Evolutionary conservation across 2,113 vertebrate species (phyloP).

Genomic region (Mixornis gularis): DNA sequence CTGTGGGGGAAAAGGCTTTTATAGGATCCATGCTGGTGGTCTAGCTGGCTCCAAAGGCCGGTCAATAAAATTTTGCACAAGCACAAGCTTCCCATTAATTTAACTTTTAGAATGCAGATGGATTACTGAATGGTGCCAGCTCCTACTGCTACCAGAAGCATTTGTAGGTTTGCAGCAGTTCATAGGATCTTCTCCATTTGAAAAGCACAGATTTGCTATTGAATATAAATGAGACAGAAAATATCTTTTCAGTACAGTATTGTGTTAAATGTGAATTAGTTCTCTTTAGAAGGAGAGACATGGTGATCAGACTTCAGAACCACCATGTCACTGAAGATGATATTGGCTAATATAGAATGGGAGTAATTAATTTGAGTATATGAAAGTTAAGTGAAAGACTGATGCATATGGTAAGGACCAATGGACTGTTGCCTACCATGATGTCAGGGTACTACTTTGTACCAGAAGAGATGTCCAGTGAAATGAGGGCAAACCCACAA

Average conservation of each 20-base stretch:
- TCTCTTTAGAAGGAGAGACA: background rate
- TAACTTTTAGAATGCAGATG: background rate
- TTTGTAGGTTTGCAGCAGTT: background rate
- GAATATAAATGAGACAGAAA: background rate
- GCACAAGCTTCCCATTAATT: background rate
- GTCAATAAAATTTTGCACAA: background rate
- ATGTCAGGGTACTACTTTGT: background rate
- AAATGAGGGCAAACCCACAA: background rate
- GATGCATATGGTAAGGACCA: background rate
- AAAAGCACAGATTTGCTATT: background rate
- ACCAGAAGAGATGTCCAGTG: background rate
- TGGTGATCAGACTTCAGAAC: background rate
- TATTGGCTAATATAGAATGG: background rate
- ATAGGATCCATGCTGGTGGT: background rate
- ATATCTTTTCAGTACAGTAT: background rate
- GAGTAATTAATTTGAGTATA: background rate
- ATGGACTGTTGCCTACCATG: background rate
- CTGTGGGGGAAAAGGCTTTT: background rate
- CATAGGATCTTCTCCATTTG: background rate
- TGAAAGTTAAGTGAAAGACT: background rate
- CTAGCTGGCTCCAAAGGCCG: background rate
- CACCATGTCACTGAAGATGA: background rate
- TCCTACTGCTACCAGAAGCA: background rate
- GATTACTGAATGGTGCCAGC: background rate
- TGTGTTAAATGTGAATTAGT: background rate